Conservation (phyloP, 2,888 invertebrate genomes). For the Nyleta sp. region DNA sequence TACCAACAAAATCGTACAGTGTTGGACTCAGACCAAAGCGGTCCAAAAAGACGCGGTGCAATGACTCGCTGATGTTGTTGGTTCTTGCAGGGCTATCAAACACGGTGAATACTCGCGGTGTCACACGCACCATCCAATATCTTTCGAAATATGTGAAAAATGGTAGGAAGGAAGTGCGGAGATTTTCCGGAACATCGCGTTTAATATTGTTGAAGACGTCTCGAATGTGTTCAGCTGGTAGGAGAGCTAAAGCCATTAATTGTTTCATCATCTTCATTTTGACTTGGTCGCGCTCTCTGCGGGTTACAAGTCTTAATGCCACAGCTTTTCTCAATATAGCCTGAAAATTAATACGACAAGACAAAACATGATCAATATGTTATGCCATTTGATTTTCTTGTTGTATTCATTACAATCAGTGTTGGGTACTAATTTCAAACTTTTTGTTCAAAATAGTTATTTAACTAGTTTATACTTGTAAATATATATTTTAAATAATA, state of each 20-base stretch:
- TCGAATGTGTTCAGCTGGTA: background rate
- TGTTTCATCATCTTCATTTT: background rate
- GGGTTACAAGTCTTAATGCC: background rate
- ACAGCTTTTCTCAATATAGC: constrained; percentile 2
- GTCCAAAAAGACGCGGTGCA: background rate
- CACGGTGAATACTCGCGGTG: background rate
- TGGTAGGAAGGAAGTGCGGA: background rate
- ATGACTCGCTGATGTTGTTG: constrained; percentile 1
- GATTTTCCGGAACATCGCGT: background rate
- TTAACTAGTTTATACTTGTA: too few relatives aligned
- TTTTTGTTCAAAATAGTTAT: too few relatives aligned
- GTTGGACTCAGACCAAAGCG: background rate
- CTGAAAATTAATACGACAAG: too few relatives aligned
- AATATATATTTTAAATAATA: too few relatives aligned
- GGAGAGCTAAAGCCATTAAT: background rate
- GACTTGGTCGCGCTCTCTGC: background rate
- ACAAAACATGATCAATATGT: too few relatives aligned
- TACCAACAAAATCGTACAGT: background rate
- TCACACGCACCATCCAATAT: background rate
- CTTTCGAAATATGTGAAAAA: background rate
- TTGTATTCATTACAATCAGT: too few relatives aligned
- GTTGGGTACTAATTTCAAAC: too few relatives aligned
- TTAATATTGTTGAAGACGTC: background rate
- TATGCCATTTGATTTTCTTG: too few relatives aligned
- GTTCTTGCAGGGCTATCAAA: background rate